Evolutionary conservation across 2,113 vertebrate species (phyloP), one percentile per base, ranked within the genome.

Genomic region (Cygnus buccinator): DNA sequence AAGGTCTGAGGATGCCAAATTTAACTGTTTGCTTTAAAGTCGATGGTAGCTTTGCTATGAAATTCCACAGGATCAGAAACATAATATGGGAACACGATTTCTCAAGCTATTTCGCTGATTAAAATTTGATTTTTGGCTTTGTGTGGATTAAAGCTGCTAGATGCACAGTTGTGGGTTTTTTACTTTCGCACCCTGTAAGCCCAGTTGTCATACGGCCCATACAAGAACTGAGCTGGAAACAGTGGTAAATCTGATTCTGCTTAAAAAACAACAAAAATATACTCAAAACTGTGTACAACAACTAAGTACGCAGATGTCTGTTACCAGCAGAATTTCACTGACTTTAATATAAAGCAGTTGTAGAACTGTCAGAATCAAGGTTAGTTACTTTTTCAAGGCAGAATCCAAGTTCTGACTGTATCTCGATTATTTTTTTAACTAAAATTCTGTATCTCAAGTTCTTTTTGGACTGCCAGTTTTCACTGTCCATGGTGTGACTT

Each of bases 101-200:
- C 46, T 90, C 44, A 88, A 71, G 75, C 73, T 78, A 41, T 75
- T 95, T 95, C 66, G 33, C 43, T 96, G 97, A 97, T 97, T 97
- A 96, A 96, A 97, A 97, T 94, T 93, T 97, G 96, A 97, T 97
- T 97, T 96, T 95, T 90, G 86, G 70, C 65, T 86, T 87, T 93
- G n/a, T 71, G 74, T 89, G 66, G 66, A 83, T 93, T 92, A 72
- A 90, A 91, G 41, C 65, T 89, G 35, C 70, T 94, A 89, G 61
- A 68, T 77, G 89, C 22, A 22, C 66, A 76, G 23, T 39, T 78
- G 39, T 91, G 46, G 28, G 61, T n/a, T 59, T 28, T 93, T 89
- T 83, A 35, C 39, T 21, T 93, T 93, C 61, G 63, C 5, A 20
- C 7, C 2, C n/a, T 78, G 44, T 81, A 90, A 94, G 11, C 26